Evolutionary conservation across 1,140 invertebrate genomes (phyloP), one percentile per base, ranked within the genome.

Genomic region (Bombus turneri): DNA sequence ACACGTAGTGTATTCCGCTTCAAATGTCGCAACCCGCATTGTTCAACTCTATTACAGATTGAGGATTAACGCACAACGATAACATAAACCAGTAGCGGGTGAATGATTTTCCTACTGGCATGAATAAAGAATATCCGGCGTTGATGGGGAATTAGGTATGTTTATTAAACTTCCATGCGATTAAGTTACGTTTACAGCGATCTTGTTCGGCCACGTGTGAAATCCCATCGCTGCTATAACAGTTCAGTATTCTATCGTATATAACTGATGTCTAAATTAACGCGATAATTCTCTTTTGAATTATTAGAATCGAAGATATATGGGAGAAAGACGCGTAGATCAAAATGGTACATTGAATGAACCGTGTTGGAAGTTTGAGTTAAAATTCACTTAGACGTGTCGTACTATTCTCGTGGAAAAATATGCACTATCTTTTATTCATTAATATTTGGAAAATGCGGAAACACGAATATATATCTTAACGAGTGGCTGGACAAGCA

Each of bases 101-200:
- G 2, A 25, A 53, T 18, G 1, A 53, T 8, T 8, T 39, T 43
- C 39, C 62, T 68, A 47, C 68, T 68, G 77, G 1, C 28, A 6
- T 13, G 37, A 66, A 68, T 68, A 68, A 47, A 68, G 31, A 31
- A 64, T n/a, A 12, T 15, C 28, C 77, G 28, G 9, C n/a, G 12
- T 9, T 34, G n/a, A 34, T 34, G 41, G 22, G 34, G 18, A 53
- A 47, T 79, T 79, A 79, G 34, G 25, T 18, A 10, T 41, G 13
- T 68, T 79, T 41, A 34, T 68, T 68, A 79, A 79, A 79, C 43
- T 28, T 47, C 62, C 62, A 79, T 79, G 28, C 59, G 64, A 79
- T 47, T 41, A 15, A 34, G 57, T 59, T 53, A 53, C 47, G 47
- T 53, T 62, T n/a, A n/a, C 53, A 37, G 28, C 22, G 39, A 25